Evolutionary conservation across 2,797 vertebrate species (phyloP).

Genomic region (Adelosebastes latens): DNA sequence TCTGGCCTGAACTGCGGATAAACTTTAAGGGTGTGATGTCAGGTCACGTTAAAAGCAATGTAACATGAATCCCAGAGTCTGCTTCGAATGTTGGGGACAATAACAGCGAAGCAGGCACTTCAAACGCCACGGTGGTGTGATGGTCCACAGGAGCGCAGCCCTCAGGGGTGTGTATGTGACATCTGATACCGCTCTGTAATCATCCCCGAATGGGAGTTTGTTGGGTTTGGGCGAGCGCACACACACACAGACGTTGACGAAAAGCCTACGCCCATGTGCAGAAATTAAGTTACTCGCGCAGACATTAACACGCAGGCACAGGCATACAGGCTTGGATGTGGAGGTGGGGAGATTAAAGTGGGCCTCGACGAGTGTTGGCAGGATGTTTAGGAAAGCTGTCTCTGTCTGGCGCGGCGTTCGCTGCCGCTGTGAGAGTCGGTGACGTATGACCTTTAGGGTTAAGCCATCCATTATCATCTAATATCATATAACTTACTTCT

Average conservation of each 20-base stretch:
- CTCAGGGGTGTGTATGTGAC: conserved; percentile 55
- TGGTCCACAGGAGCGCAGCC: conserved; percentile 71
- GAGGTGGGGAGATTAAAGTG: conserved; percentile 59
- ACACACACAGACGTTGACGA: conserved; percentile 23
- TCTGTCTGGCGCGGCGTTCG: conserved; percentile 36
- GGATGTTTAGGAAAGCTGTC: conserved; percentile 63
- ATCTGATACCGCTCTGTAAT: conserved; percentile 67
- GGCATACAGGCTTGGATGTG: conserved; percentile 18
- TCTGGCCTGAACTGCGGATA: conserved; percentile 25
- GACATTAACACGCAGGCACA: conserved; percentile 22
- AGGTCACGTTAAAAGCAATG: conserved; percentile 46
- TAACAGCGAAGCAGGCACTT: conserved; percentile 55
- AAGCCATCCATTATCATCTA: conserved; percentile 43
- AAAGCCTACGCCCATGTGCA: conserved; percentile 49
- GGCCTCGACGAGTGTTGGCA: conserved; percentile 48
- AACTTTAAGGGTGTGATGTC: conserved; percentile 51
- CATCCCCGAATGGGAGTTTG: conserved; percentile 62
- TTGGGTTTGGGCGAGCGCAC: conserved; percentile 51
- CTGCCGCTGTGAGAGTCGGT: conserved; percentile 17
- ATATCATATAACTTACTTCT: conserved; percentile 20
- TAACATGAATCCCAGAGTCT: conserved; percentile 48
- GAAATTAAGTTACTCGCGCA: conserved; percentile 16
- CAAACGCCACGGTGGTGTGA: conserved; percentile 60
- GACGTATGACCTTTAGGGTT: conserved; percentile 36
- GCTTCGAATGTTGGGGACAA: conserved; percentile 56